phyloP scores from a whole-genome alignment of 2,797 vertebrate species.

The Poeciliopsis gracilis region DNA sequence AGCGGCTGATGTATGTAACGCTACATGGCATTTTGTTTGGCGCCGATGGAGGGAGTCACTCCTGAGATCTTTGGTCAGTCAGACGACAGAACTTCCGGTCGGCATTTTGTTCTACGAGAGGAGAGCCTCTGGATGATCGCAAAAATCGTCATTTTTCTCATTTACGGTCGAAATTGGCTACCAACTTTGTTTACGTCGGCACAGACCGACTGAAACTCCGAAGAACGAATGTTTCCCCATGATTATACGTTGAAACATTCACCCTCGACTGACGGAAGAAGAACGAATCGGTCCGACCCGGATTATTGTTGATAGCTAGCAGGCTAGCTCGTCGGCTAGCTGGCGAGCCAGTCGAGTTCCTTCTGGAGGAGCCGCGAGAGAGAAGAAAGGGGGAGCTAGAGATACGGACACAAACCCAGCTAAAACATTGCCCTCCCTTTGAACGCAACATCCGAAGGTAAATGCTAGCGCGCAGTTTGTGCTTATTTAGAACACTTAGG shows the following conservation, averaged over 20 bases:
- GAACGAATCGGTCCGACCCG: conserved; percentile 77
- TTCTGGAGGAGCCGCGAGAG: conserved; percentile 77
- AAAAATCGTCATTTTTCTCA: conserved; percentile 81
- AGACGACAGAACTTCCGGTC: conserved; percentile 82
- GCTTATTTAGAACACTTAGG: conserved; percentile 35
- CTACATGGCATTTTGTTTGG: conserved; percentile 78
- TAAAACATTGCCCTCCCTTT: conserved; percentile 79
- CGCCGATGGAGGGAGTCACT: conserved; percentile 83
- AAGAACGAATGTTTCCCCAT: conserved; percentile 73
- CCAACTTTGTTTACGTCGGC: conserved; percentile 64
- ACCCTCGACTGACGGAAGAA: conserved; percentile 75
- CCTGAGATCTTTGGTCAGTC: conserved; percentile 78
- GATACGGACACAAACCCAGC: conserved; percentile 75
- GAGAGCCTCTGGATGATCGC: conserved; percentile 80
- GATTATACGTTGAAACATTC: conserved; percentile 65
- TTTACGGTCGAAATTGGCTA: conserved; percentile 74
- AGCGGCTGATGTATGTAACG: background rate
- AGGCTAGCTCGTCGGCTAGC: conserved; percentile 76
- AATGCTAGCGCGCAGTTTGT: conserved; percentile 42
- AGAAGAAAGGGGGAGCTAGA: conserved; percentile 84
- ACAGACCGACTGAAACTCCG: conserved; percentile 70
- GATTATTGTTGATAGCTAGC: conserved; percentile 84
- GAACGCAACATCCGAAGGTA: conserved; percentile 78
- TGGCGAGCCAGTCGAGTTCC: conserved; percentile 76
- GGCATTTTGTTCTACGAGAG: conserved; percentile 85